Conservation (phyloP, 1,140 invertebrate species). For the Leptopilina clavipes region DNA sequence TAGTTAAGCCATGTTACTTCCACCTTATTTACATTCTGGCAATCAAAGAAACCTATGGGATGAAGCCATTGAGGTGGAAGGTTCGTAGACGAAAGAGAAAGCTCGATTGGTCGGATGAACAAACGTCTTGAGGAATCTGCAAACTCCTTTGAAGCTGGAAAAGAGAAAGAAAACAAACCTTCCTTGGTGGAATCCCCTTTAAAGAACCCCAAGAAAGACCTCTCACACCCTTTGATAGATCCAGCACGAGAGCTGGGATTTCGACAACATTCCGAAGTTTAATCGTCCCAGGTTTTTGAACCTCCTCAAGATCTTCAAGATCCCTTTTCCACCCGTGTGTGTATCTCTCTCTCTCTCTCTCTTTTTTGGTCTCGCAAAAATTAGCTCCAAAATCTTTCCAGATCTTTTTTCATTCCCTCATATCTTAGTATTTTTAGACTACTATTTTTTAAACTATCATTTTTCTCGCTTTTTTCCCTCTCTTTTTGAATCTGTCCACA, state of each 20-base stretch:
- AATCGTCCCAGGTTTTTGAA: constrained; percentile 13
- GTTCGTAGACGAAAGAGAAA: constrained; percentile 1
- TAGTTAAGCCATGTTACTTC: constrained; percentile 19
- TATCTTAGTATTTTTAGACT: constrained; percentile 29
- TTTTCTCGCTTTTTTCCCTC: background rate
- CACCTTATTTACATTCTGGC: constrained; percentile 32
- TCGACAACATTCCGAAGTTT: constrained; percentile 21
- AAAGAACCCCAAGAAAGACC: constrained; percentile 10
- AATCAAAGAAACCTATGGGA: constrained; percentile 10
- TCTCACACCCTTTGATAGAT: background rate
- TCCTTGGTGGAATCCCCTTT: background rate
- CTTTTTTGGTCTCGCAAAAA: constrained; percentile 1
- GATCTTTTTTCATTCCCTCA: background rate
- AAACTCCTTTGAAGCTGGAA: constrained; percentile 9
- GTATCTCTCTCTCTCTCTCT: no score
- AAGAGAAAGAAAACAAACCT: constrained; percentile 18
- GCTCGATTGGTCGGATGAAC: constrained; percentile 12
- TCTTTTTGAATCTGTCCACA: constrained; percentile 1
- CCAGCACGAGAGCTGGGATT: background rate
- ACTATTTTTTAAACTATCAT: no score
- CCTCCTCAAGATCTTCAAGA: constrained; percentile 17
- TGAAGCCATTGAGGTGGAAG: constrained; percentile 29
- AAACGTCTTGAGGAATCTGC: constrained; percentile 16
- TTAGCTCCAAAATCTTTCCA: constrained; percentile 33
- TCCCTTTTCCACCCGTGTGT: background rate